Percentiles rank a stretch among this genome's conserved stretches.
Conservation (phyloP, 2,797 vertebrate species). For the Darevskia mixta region DNA sequence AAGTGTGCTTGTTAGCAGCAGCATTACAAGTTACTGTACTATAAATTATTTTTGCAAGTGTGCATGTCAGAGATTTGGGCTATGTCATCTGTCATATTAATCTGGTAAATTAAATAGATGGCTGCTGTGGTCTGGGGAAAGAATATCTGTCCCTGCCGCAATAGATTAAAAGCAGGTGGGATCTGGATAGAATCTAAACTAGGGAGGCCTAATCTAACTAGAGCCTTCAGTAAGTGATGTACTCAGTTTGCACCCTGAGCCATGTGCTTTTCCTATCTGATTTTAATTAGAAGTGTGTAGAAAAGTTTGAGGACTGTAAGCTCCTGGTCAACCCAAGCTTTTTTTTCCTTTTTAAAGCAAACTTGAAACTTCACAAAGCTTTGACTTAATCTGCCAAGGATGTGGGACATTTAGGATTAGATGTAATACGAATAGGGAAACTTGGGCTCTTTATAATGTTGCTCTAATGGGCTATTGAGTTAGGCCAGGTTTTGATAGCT, state of each 20-base stretch:
- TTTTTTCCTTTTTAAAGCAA: not conserved
- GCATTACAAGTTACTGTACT: constrained; percentile 22
- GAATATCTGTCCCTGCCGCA: constrained; percentile 9
- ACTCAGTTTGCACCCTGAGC: not conserved
- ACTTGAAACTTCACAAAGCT: not conserved
- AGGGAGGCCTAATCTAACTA: not conserved
- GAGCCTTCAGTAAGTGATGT: not conserved
- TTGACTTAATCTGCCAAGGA: not conserved
- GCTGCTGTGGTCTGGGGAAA: constrained; percentile 3
- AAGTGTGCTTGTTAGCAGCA: constrained; percentile 7
- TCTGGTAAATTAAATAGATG: constrained; percentile 26
- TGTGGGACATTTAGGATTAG: not conserved
- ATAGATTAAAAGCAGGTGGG: constrained; percentile 20
- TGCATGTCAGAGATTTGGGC: constrained; percentile 30
- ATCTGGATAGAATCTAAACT: constrained; percentile 17
- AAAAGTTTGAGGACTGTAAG: not conserved
- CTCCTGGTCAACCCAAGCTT: too few relatives aligned
- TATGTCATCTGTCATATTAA: constrained; percentile 37
- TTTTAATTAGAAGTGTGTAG: constrained; percentile 3
- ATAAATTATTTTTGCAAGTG: constrained; percentile 22
- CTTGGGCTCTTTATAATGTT: too few relatives aligned
- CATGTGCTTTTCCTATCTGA: not conserved
- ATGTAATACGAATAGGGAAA: not conserved
- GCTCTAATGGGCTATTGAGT: not conserved
- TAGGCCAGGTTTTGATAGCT: not conserved